Conservation (phyloP, 2,888 invertebrate species). For the Caenorhabditis sp. region DNA sequence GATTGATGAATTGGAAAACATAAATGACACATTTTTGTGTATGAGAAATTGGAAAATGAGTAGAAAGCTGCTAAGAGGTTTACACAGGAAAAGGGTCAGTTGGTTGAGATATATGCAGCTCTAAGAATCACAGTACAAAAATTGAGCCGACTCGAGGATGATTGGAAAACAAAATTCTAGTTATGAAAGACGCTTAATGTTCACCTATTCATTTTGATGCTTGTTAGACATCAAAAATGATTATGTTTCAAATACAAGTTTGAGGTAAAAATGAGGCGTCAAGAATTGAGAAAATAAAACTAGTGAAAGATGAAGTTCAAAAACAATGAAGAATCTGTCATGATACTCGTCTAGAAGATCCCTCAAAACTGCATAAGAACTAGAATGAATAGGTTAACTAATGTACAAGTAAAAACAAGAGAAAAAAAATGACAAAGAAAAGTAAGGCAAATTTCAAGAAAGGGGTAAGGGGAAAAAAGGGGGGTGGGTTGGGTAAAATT, state of each 20-base stretch:
- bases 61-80: background rate
- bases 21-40: background rate
- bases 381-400: too few relatives aligned
- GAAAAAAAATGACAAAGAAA: background rate
- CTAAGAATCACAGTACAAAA: background rate
- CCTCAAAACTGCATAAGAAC: background rate
- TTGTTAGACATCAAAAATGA: background rate
- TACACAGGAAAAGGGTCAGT: background rate
- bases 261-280: conserved; percentile 2
- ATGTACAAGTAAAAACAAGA: background rate
- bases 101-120: background rate
- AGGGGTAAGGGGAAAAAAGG: background rate
- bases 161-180: background rate
- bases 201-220: background rate
- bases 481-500: background rate
- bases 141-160: background rate
- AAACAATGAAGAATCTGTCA: background rate
- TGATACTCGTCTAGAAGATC: background rate
- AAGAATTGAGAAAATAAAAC: background rate
- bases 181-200: background rate
- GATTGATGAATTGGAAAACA: background rate
- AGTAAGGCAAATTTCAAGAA: background rate
- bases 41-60: background rate
- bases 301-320: background rate
- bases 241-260: conserved; percentile 4